These are phyloP conservation scores for Creontiades dilutus DNA, from an alignment of 2,888 invertebrate genomes.

Conservation along the genomic window DNA sequence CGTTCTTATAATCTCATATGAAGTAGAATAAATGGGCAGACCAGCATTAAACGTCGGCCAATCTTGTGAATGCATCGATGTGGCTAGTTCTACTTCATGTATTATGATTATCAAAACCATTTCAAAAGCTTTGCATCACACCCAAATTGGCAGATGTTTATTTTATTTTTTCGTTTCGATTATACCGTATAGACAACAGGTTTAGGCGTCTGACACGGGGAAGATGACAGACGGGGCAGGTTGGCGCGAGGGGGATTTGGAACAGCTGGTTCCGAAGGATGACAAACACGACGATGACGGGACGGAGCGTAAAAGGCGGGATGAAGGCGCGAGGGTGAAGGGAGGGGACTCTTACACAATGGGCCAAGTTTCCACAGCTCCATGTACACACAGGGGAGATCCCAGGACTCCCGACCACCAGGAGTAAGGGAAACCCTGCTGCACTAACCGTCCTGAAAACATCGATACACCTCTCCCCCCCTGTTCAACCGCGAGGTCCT, in stretches of 20 bases:
- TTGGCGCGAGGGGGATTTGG: not conserved
- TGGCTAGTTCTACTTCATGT: no score
- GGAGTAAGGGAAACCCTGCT: constrained; percentile 6
- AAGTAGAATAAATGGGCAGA: no score
- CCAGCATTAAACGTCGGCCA: no score
- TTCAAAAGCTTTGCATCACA: no score
- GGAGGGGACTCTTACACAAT: constrained; percentile 44
- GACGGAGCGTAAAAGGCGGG: not conserved
- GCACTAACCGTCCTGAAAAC: constrained; percentile 56
- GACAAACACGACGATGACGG: constrained; percentile 26
- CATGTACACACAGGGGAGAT: constrained; percentile 13
- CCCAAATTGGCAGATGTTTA: no score
- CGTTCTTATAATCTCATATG: no score
- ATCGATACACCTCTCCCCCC: not conserved
- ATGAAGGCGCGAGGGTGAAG: not conserved
- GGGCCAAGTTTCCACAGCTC: constrained; percentile 54
- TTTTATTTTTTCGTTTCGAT: no score
- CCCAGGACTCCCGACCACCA: not conserved
- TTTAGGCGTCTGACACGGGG: not conserved
- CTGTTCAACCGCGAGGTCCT: not conserved
- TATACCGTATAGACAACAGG: no score
- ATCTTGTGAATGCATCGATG: no score
- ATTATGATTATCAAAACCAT: no score
- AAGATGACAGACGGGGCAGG: not conserved
- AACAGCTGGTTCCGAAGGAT: constrained; percentile 23